phyloP scores from a whole-genome alignment of 1,140 invertebrate genomes.

The Caerostris darwini region DNA sequence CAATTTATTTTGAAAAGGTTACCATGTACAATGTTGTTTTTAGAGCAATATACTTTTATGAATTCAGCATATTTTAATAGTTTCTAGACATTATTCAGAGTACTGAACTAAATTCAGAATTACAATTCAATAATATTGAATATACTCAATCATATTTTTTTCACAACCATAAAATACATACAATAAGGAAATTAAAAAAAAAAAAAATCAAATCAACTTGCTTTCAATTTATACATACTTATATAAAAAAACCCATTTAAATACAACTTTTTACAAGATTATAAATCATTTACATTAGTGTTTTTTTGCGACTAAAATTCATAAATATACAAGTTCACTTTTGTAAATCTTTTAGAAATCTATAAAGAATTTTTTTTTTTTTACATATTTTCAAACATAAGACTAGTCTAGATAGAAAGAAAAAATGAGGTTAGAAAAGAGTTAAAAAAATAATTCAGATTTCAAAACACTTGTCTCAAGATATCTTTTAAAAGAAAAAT shows the following conservation, averaged over 20 bases:
- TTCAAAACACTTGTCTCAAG: neutral
- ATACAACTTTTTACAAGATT: neutral
- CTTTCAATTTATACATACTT: neutral
- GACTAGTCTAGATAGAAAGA: slow-evolving; percentile 8
- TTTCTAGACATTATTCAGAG: no score
- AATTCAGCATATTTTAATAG: no score
- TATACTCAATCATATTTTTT: neutral
- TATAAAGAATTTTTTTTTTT: neutral
- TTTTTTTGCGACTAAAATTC: neutral
- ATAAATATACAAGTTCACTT: neutral
- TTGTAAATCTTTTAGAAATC: neutral
- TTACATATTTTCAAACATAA: neutral
- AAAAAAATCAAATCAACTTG: slow-evolving; percentile 3
- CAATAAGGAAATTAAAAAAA: neutral
- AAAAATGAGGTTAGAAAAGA: neutral
- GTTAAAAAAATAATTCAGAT: neutral
- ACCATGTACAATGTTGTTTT: no score
- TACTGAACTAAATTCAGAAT: no score
- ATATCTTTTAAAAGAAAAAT: neutral
- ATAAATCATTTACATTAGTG: slow-evolving; percentile 1
- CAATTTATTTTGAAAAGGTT: no score
- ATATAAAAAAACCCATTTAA: neutral
- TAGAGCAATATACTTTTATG: no score
- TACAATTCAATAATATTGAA: no score
- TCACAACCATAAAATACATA: slow-evolving; percentile 37